Percentiles rank a stretch among this genome's conserved stretches.
Evolutionary conservation across 53 echinoderm and acorn worm genomes (phyloP).

Genomic region (Paelopatides confundens): DNA sequence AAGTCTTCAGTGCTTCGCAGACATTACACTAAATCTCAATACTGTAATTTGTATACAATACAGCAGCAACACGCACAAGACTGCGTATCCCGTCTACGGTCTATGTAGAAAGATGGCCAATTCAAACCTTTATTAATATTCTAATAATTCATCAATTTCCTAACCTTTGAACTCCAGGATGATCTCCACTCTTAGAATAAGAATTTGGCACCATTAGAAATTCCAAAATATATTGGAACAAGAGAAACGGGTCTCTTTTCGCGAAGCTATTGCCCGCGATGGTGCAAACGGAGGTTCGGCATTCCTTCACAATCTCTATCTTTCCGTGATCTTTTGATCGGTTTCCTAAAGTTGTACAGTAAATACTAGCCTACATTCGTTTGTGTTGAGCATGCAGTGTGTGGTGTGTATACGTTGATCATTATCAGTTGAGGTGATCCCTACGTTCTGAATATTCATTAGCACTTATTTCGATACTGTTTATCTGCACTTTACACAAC

Average conservation of each 20-base stretch:
- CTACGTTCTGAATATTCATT: neutral
- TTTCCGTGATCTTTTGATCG: neutral
- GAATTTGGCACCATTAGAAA: conserved; percentile 24
- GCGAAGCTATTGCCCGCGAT: conserved; percentile 21
- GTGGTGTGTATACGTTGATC: too few species aligned
- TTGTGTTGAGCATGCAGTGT: too few species aligned
- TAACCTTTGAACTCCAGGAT: conserved; percentile 49
- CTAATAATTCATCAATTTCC: conserved; percentile 46
- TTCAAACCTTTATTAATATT: conserved; percentile 44
- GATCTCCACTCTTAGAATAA: conserved; percentile 29
- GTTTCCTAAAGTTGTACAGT: neutral
- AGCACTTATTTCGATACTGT: too few species aligned
- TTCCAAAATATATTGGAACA: conserved; percentile 1
- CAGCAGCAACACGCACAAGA: neutral
- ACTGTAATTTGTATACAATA: neutral
- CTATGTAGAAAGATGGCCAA: neutral
- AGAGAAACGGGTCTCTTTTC: conserved; percentile 28
- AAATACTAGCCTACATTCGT: neutral
- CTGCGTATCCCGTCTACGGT: neutral
- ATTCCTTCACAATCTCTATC: conserved; percentile 24
- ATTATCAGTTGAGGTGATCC: neutral
- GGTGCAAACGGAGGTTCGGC: neutral
- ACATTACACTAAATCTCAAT: neutral
- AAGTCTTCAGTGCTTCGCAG: conserved; percentile 26
- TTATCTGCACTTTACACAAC: too few species aligned